Base-by-base conservation (phyloP, 2,113 vertebrate genomes). In the Phylloscopus trochiloides region DNA sequence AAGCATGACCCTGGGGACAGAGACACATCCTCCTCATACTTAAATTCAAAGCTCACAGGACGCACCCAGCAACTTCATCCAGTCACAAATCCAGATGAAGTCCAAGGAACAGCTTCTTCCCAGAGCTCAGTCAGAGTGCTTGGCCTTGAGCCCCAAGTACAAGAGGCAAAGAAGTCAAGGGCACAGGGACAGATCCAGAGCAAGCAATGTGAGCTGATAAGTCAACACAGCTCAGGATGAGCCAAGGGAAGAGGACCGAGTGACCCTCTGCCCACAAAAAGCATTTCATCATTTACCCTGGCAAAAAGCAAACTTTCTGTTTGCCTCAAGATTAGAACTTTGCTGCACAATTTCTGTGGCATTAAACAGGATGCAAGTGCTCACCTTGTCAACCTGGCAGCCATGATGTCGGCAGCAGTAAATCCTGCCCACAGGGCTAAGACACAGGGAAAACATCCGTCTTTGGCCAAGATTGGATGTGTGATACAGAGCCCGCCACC, bases 191-290 rank as follows among this genome's bases (percentile, higher is more conserved):
- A 3, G 25, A 78, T 65, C 19, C 18, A 3, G 63, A 75, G 17
- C 48, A 48, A 88, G n/a, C 42, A 25, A 12, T 0, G 0, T 10
- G 2, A 32, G 14, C n/a, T 20, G 54, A 65, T 0, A 22, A 8
- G 48, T 88, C 29, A 86, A 68, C 15, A 17, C 0, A 7, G 31
- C 4, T 0, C 6, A 4, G 24, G 65, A 57, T 1, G 10, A 74
- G 58, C 52, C 1, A 7, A 67, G 17, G 58, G 40, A 55, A 81
- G 40, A 72, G 22, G 4, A 28, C 12, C 3, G 20, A 59, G 34
- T 75, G 71, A 55, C 31, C 25, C 74, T 10, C 34, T 20, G 32
- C 17, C 14, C 55, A 34, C 50, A 72, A 45, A 45, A 50, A 61
- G 4, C 6, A 14, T 9, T 63, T 18, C 13, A 8, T 24, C 17